Evolutionary conservation across 53 echinoderm and acorn worm species (phyloP), one percentile per base, ranked within the genome.

Genomic region (Patiria pectinifera): DNA sequence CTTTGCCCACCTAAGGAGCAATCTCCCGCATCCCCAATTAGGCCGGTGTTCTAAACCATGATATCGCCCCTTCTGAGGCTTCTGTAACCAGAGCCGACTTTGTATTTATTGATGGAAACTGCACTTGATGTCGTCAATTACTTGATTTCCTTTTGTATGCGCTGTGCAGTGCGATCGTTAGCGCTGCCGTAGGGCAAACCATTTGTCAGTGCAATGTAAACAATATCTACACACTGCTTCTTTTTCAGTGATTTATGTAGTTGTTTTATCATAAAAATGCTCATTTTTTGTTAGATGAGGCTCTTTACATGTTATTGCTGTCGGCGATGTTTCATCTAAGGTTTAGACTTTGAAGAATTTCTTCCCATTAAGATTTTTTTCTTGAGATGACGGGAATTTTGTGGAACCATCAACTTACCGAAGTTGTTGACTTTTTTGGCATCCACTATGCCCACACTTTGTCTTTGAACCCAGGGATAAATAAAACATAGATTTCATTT

Each of bases 151-250:
- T 35, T 35, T 53, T 82, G 18, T 48, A 9, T 82, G 82, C 26
- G 6, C 35, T 35, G 0, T 78, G 82, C 48, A 49, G 11, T n/a
- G 18, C 48, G 19, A 58, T 82, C 58, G 49, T 48, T 82, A 82
- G 48, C n/a, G 0, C 35, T 35, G 19, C 49, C 19, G 53, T 53
- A 7, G 82, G 53, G 49, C 82, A 82, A 82, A 26, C 58, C 82
- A 82, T 82, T 82, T 82, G 48, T 82, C 82, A 82, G 48, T 82
- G 48, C 58, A 19, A 16, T 53, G 58, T 82, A 48, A 82, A 82
- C 82, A 82, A 48, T 78, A 60, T 70, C 13, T 18, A 70, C 15
- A 18, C 18, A 21, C 70, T 16, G 21, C 18, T 15, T 12, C 70
- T 5, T 70, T 12, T 70, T 16, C 4, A 70, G 4, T 16, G 15